Base-by-base conservation (phyloP, 2,888 invertebrate species). In the Theodoxus fluviatilis region DNA sequence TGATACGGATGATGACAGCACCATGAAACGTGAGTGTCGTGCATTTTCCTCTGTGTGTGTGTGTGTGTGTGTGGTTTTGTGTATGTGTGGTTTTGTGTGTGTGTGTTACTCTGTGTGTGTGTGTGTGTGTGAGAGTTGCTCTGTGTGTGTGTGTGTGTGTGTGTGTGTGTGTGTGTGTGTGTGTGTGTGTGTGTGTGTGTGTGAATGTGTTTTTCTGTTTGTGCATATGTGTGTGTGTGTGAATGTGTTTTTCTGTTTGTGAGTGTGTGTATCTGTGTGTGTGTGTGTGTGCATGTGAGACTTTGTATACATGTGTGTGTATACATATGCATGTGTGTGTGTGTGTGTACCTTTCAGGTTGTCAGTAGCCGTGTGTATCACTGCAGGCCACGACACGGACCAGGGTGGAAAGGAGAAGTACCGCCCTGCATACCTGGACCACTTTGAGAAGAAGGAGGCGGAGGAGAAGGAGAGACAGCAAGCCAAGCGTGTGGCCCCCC, bases 401-500 rank as follows among this genome's bases (percentile, higher is more conserved):
- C 93, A 93, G 84, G 94, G 94, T 12, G 92, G 91, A 69, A 91
- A 93, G 83, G 94, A 94, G 79, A 85, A 87, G 67, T 96, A 96
- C 89, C 91, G 96, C 74, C 97, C 98, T 67, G 90, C 94, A 83
- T 98, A 96, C 88, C 90, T 98, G 76, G 96, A 96, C 84, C 97
- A 97, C 88, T 97, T 97, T 88, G 96, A 97, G 85, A 94, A 94
- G 86, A 95, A 96, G 85, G 95, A 96, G 84, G 91, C 91, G 3
- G 92, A 92, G 69, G 78, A 79, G 71, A 73, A 70, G 38, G 67
- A 68, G 67, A 59, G 73, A 40, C n/a, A n/a, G n/a, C 59, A 43
- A 28, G 25, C 68, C 12, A 68, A 68, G 71, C 66, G 70, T 31
- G 35, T 38, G 64, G 38, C 72, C 70, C 52, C 72, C 73, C 35